phyloP scores from a whole-genome alignment of 2,113 vertebrate genomes.

The Proterorhinus semilunaris region DNA sequence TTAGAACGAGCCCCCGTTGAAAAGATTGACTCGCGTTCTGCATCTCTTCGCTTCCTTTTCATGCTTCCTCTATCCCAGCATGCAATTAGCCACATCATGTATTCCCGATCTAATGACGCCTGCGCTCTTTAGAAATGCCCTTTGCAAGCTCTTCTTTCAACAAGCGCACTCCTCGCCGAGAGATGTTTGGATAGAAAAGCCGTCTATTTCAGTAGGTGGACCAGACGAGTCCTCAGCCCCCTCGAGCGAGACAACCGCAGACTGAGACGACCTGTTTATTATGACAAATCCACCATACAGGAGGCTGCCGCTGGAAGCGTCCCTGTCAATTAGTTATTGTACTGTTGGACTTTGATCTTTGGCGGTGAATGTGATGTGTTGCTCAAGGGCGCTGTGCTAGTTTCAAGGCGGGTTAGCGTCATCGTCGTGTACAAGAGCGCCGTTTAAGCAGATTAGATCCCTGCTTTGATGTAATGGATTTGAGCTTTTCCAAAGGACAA shows the following conservation, averaged over 20 bases:
- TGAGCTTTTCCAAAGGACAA: neutral
- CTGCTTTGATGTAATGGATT: constrained; percentile 19
- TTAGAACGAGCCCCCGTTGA: constrained; percentile 92
- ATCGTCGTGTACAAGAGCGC: constrained; percentile 44
- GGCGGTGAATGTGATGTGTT: constrained; percentile 44
- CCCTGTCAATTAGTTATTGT: constrained; percentile 63
- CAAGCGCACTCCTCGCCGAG: constrained; percentile 28
- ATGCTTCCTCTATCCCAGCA: constrained; percentile 33
- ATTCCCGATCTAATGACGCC: constrained; percentile 39
- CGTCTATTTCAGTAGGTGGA: constrained; percentile 47
- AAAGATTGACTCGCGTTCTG: constrained; percentile 82
- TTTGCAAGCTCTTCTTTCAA: constrained; percentile 21
- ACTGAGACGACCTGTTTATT: constrained; percentile 59
- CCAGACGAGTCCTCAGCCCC: constrained; percentile 38
- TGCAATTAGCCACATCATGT: constrained; percentile 56
- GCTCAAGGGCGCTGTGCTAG: constrained; percentile 49
- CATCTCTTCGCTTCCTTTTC: constrained; percentile 23
- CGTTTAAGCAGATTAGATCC: constrained; percentile 41
- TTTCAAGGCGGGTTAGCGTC: constrained; percentile 59
- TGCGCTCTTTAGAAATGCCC: constrained; percentile 31
- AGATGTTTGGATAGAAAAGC: constrained; percentile 42
- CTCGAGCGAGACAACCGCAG: constrained; percentile 43
- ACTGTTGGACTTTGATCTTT: constrained; percentile 68
- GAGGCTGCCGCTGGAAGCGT: constrained; percentile 55
- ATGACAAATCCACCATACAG: constrained; percentile 59